These are phyloP conservation scores for Troides aeacus DNA, from an alignment of 2,888 invertebrate genomes.

Conservation along the genomic window DNA sequence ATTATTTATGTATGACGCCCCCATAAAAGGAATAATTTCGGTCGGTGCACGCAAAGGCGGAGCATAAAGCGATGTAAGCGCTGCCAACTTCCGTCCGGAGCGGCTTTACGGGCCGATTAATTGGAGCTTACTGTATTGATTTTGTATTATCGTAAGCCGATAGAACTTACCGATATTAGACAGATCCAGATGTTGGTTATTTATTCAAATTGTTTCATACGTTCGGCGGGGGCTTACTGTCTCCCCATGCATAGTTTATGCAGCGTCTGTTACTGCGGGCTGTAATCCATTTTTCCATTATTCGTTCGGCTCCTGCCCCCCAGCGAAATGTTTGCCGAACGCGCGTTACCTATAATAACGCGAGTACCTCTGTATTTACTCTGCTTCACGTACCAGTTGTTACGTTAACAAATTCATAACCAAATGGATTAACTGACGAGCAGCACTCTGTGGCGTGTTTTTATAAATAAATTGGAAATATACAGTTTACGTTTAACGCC, in stretches of 20 bases:
- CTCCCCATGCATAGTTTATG: slow-evolving; percentile 38
- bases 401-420: slow-evolving; percentile 27
- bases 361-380: slow-evolving; percentile 13
- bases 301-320: slow-evolving; percentile 26
- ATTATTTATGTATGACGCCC: slow-evolving; percentile 50
- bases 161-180: slow-evolving; percentile 58
- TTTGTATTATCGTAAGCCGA: slow-evolving; percentile 71
- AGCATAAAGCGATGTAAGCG: slow-evolving; percentile 35
- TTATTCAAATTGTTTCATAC: slow-evolving; percentile 52
- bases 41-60: slow-evolving; percentile 30
- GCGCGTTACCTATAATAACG: slow-evolving; percentile 12
- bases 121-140: slow-evolving; percentile 71
- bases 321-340: slow-evolving; percentile 24
- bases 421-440: slow-evolving; percentile 19
- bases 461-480: slow-evolving; percentile 16
- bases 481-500: neutral
- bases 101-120: slow-evolving; percentile 65
- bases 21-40: slow-evolving; percentile 41
- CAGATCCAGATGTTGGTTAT: slow-evolving; percentile 54
- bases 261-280: slow-evolving; percentile 31
- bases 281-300: slow-evolving; percentile 33
- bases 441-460: slow-evolving; percentile 4
- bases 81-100: slow-evolving; percentile 44
- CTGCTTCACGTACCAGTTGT: slow-evolving; percentile 15
- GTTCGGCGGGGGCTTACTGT: slow-evolving; percentile 34